phyloP scores from a whole-genome alignment of 1,140 invertebrate species.

The Drosophila albomicans region DNA sequence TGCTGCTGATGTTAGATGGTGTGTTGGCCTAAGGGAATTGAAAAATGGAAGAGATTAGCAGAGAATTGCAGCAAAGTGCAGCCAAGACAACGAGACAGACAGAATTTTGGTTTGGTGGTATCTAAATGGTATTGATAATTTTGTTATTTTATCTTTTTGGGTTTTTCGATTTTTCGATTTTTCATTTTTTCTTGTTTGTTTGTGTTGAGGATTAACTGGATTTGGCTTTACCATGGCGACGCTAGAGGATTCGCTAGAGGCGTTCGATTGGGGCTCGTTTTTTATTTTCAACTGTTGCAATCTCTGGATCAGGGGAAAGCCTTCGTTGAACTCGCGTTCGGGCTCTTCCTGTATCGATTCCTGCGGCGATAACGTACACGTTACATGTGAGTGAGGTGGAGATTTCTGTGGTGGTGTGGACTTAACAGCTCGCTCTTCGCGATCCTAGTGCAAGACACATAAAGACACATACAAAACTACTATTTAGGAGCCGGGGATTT shows the following conservation, averaged over 20 bases:
- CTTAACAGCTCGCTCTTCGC: conserved; percentile 87
- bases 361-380: conserved; percentile 80
- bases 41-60: conserved; percentile 6
- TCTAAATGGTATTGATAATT: not conserved
- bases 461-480: conserved; percentile 84
- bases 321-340: conserved; percentile 89
- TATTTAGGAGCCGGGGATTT: conserved; percentile 82
- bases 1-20: conserved; percentile 71
- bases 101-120: not conserved
- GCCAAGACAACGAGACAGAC: not conserved
- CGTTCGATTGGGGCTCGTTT: conserved; percentile 88
- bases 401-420: conserved; percentile 85
- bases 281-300: conserved; percentile 92
- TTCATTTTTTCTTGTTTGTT: not conserved
- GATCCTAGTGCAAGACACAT: conserved; percentile 86
- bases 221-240: conserved; percentile 75
- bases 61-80: not conserved
- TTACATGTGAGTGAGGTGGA: conserved; percentile 85
- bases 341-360: conserved; percentile 85
- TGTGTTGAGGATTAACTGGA: conserved; percentile 14
- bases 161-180: no score
- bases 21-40: conserved; percentile 48
- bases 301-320: conserved; percentile 91
- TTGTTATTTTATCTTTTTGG: not conserved
- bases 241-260: conserved; percentile 57